phyloP scores from a whole-genome alignment of 2,797 vertebrate genomes.

The Loriculus beryllinus region DNA sequence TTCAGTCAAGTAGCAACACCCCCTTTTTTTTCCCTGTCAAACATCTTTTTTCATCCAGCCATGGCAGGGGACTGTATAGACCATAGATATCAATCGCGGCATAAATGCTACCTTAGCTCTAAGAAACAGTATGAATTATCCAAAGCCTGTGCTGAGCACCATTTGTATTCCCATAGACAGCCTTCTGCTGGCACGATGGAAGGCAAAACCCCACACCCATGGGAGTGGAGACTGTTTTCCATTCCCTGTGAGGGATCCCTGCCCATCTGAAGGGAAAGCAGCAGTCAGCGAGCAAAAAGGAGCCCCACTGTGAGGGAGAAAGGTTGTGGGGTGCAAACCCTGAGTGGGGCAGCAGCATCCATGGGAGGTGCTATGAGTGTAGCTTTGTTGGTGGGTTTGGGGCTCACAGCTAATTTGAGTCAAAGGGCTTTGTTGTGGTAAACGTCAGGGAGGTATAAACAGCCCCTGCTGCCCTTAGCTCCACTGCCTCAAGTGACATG shows the following conservation, averaged over 20 bases:
- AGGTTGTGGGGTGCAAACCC: not conserved
- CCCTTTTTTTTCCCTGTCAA: not conserved
- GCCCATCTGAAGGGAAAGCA: not conserved
- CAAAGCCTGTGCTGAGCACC: not conserved
- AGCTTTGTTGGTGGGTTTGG: not conserved
- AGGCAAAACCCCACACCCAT: not conserved
- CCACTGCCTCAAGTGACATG: not conserved
- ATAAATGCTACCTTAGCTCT: not conserved
- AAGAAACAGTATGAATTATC: not conserved
- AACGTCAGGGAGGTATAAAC: not conserved
- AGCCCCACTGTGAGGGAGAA: not conserved
- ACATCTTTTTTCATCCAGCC: not conserved
- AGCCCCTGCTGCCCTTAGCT: not conserved
- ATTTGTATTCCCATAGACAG: not conserved
- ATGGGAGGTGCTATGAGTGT: rapidly evolving
- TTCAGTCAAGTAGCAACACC: not conserved
- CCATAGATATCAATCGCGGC: not conserved
- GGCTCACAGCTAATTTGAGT: not conserved
- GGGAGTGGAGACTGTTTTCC: not conserved
- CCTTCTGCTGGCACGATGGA: not conserved
- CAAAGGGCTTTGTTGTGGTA: not conserved
- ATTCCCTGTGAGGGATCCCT: not conserved
- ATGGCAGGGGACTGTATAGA: not conserved
- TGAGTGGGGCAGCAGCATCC: rapidly evolving
- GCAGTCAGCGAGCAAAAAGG: not conserved